phyloP scores from a whole-genome alignment of 2,113 vertebrate genomes.

The Sinocyclocheilus rhinocerous region DNA sequence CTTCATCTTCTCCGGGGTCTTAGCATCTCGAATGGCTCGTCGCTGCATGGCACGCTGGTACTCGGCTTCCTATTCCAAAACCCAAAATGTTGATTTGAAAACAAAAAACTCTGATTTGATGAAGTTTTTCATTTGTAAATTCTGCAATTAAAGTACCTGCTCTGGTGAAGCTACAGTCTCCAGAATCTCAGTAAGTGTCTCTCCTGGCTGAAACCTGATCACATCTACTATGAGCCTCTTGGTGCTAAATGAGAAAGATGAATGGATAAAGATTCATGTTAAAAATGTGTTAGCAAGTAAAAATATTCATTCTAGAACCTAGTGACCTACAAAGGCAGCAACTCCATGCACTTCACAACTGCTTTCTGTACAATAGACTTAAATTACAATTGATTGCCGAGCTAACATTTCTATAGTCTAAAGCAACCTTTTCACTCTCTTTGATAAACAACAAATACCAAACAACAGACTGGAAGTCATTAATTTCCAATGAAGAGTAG shows the following conservation, averaged over 20 bases:
- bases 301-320: background rate
- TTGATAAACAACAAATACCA: too few species aligned
- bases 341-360: too few species aligned
- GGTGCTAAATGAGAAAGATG: slow-evolving; percentile 78
- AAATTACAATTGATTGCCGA: too few species aligned
- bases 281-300: background rate
- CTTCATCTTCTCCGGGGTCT: slow-evolving; percentile 97
- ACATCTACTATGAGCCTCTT: slow-evolving; percentile 97
- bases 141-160: slow-evolving; percentile 77
- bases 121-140: background rate
- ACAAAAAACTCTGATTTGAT: background rate
- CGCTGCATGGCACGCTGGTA: slow-evolving; percentile 97
- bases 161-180: slow-evolving; percentile 81
- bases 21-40: slow-evolving; percentile 92
- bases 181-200: slow-evolving; percentile 93
- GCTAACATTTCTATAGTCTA: too few species aligned
- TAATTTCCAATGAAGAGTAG: background rate
- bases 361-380: too few species aligned
- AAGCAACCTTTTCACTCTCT: too few species aligned
- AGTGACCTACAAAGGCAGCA: background rate
- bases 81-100: background rate
- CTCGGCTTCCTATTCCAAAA: slow-evolving; percentile 81
- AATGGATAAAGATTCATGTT: slow-evolving; percentile 15
- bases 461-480: background rate
- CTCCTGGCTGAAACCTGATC: slow-evolving; percentile 96